Conservation (phyloP, 2,888 invertebrate genomes). For the Meliscaeva auricollis region DNA sequence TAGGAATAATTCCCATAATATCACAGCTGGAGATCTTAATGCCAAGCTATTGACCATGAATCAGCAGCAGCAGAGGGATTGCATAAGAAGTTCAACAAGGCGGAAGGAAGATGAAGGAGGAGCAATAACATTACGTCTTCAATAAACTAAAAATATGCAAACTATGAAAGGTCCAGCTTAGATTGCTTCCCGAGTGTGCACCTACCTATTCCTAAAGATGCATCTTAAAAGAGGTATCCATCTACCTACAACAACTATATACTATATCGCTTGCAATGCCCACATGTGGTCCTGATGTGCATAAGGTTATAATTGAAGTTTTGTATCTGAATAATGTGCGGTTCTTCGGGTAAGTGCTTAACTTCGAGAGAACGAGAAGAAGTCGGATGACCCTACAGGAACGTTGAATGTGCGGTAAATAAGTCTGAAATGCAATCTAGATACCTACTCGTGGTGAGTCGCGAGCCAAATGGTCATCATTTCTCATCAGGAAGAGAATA, state of each 20-base stretch:
- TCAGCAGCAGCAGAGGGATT: conserved; percentile 18
- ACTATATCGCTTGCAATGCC: conserved; percentile 1
- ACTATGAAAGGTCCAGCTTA: conserved; percentile 59
- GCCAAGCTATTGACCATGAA: conserved; percentile 60
- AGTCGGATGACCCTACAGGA: conserved; percentile 41
- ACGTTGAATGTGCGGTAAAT: conserved; percentile 34
- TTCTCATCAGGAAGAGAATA: conserved; percentile 24
- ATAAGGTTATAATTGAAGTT: conserved; percentile 57
- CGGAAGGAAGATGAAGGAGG: conserved; percentile 37
- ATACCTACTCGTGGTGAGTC: conserved; percentile 24
- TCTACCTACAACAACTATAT: background rate
- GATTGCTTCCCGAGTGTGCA: conserved; percentile 41
- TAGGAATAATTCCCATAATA: conserved; percentile 59
- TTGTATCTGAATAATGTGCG: conserved; percentile 42
- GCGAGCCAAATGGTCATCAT: conserved; percentile 32
- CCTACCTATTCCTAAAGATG: conserved; percentile 12
- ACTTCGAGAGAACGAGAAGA: conserved; percentile 15
- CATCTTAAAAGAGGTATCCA: conserved; percentile 29
- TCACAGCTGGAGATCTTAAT: conserved; percentile 65
- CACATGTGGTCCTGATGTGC: conserved; percentile 56
- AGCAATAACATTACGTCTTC: conserved; percentile 41
- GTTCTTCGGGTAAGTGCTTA: conserved; percentile 39
- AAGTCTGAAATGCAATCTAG: conserved; percentile 44
- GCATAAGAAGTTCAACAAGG: conserved; percentile 37
- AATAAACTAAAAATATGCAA: conserved; percentile 67